Evolutionary conservation across 53 echinoderm and acorn worm species (phyloP).

Genomic region (Apostichopus leukothele): DNA sequence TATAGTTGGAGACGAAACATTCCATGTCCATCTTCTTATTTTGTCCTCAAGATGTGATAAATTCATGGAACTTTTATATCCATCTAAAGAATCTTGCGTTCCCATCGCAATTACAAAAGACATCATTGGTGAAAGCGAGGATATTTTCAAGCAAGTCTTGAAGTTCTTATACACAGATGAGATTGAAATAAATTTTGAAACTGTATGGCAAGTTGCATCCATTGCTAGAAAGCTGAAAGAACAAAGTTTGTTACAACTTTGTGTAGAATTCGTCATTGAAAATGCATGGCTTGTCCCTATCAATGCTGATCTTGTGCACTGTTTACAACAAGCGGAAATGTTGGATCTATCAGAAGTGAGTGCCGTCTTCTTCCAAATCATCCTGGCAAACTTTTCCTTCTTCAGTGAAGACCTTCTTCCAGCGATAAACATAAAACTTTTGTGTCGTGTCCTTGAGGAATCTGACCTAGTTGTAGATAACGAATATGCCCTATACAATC

Average conservation of each 20-base stretch:
- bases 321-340: neutral
- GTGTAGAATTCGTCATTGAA: neutral
- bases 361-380: neutral
- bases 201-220: neutral
- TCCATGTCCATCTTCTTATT: neutral
- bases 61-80: neutral
- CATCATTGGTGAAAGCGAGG: neutral
- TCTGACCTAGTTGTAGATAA: neutral
- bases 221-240: constrained; percentile 5
- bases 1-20: neutral
- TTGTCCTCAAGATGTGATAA: neutral
- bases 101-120: neutral
- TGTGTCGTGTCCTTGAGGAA: neutral
- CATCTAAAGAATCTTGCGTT: neutral
- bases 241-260: neutral
- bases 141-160: neutral
- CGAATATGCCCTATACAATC: neutral
- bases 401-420: neutral
- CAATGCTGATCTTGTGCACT: constrained; percentile 1
- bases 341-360: neutral
- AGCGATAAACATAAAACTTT: neutral
- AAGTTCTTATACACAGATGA: constrained; percentile 6
- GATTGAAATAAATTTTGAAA: constrained; percentile 8
- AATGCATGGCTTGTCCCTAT: neutral
- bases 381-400: constrained; percentile 29